Evolutionary conservation across 2,797 vertebrate genomes (phyloP).

Genomic region (Hafferia zeledoni): DNA sequence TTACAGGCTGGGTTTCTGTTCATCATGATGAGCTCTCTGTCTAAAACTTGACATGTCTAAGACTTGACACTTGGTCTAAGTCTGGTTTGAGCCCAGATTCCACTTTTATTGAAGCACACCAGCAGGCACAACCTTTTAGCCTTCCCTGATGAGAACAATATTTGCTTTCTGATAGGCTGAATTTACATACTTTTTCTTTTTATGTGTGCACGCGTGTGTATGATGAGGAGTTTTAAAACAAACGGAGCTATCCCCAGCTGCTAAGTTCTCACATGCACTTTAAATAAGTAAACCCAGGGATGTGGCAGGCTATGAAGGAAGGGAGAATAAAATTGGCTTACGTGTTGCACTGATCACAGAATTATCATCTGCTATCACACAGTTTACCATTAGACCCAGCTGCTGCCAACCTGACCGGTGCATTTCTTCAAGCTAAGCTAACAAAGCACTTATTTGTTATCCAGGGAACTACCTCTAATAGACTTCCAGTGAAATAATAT

Average conservation of each 20-base stretch:
- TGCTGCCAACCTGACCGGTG: slow-evolving; percentile 75
- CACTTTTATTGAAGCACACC: slow-evolving; percentile 8
- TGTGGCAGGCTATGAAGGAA: slow-evolving; percentile 28
- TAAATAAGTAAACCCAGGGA: slow-evolving; percentile 72
- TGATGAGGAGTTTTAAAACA: slow-evolving; percentile 76
- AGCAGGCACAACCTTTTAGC: slow-evolving; percentile 65
- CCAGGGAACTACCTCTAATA: slow-evolving; percentile 80
- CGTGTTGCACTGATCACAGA: slow-evolving; percentile 53
- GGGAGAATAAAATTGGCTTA: slow-evolving; percentile 42
- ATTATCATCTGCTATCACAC: slow-evolving; percentile 72
- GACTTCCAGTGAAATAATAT: slow-evolving; percentile 85
- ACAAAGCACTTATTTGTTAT: slow-evolving; percentile 82
- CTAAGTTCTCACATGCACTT: slow-evolving; percentile 81
- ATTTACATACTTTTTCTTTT: slow-evolving; percentile 72
- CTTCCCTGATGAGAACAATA: slow-evolving; percentile 64
- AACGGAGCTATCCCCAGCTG: slow-evolving; percentile 75
- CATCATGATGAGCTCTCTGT: neutral
- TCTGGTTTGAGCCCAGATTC: neutral
- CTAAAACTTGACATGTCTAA: neutral
- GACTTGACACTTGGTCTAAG: too few species aligned
- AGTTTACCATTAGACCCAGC: slow-evolving; percentile 76
- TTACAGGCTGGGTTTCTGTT: neutral
- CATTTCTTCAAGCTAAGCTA: slow-evolving; percentile 80
- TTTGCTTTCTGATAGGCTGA: slow-evolving; percentile 81
- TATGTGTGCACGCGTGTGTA: slow-evolving; percentile 10